phyloP scores from a whole-genome alignment of 2,888 invertebrate species.

The Scaptodrosophila latifasciaeformis region DNA sequence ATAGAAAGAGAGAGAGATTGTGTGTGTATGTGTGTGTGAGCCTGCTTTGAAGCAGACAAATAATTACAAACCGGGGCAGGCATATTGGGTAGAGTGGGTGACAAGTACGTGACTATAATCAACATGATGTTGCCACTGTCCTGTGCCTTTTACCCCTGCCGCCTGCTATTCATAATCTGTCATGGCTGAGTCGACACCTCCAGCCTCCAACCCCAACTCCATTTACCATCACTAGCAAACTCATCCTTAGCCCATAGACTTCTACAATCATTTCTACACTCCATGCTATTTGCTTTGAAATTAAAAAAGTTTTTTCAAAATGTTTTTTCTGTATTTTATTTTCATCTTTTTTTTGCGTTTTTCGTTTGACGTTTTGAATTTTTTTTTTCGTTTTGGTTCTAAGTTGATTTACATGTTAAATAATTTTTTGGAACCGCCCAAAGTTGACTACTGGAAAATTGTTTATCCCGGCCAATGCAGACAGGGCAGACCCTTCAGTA shows the following conservation, averaged over 20 bases:
- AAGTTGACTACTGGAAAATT: not conserved
- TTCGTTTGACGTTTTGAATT: not conserved
- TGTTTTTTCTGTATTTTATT: conserved; percentile 23
- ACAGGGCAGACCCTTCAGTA: no score
- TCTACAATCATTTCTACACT: not conserved
- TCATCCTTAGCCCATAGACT: not conserved
- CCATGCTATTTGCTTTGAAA: conserved; percentile 59
- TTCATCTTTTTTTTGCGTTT: conserved; percentile 13
- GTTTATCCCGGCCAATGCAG: not conserved
- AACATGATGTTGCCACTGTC: conserved; percentile 39
- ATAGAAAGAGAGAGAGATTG: no score
- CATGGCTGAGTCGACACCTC: not conserved
- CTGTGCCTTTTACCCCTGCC: conserved; percentile 6
- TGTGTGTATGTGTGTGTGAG: no score
- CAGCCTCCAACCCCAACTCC: conserved; percentile 1
- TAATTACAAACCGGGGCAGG: conserved; percentile 40
- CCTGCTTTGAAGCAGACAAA: conserved; percentile 19
- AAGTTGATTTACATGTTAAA: conserved; percentile 65
- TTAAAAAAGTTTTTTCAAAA: conserved; percentile 58
- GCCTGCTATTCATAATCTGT: conserved; percentile 41
- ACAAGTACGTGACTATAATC: conserved; percentile 64
- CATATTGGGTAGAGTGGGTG: conserved; percentile 37
- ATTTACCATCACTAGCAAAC: not conserved
- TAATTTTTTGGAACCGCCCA: conserved; percentile 36
- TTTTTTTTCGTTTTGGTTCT: conserved; percentile 9